Evolutionary conservation across 1,140 invertebrate genomes (phyloP).

Genomic region (Brachionus plicatilis): DNA sequence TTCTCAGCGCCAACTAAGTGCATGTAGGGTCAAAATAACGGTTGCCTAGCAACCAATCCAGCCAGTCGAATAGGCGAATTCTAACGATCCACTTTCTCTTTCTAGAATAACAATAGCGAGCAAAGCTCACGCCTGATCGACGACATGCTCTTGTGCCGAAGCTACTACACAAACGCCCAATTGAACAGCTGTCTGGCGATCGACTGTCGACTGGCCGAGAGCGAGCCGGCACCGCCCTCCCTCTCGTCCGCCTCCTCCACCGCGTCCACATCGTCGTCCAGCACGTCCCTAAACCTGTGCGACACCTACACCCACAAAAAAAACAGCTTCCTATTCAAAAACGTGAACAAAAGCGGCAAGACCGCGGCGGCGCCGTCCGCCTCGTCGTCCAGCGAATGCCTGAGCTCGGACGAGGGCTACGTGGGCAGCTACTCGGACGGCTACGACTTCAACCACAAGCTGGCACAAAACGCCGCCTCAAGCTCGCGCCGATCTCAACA

Average conservation of each 20-base stretch:
- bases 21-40: neutral
- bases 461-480: neutral
- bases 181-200: constrained; percentile 12
- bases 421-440: constrained; percentile 22
- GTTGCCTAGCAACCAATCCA: neutral
- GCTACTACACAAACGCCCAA: neutral
- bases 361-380: neutral
- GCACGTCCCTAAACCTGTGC: neutral
- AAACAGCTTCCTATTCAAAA: constrained; percentile 14
- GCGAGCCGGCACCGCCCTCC: neutral
- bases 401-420: constrained; percentile 38
- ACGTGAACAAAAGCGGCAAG: neutral
- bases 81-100: neutral
- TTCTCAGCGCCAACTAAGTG: too few relatives aligned
- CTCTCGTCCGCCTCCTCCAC: constrained; percentile 7
- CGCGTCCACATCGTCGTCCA: neutral
- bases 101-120: constrained; percentile 1
- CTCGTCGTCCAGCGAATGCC: neutral
- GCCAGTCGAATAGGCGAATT: neutral
- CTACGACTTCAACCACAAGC: neutral
- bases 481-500: neutral
- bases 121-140: neutral
- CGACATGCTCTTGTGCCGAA: neutral
- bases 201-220: neutral
- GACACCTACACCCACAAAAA: neutral